Evolutionary conservation across 2,113 vertebrate genomes (phyloP).

Genomic region (Thryonomys swinderianus): DNA sequence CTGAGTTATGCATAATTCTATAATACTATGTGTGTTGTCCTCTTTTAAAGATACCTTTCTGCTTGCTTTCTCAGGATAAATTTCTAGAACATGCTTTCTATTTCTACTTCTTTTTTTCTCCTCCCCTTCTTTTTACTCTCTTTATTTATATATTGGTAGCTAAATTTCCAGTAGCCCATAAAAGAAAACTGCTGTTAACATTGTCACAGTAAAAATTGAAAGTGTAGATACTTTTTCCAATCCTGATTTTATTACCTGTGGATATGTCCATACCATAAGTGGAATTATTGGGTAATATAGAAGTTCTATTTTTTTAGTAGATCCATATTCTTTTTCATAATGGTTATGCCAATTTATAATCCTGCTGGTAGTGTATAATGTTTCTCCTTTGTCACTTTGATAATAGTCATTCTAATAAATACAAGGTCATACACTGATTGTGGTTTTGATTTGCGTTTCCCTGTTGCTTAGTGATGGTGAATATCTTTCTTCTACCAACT

Average conservation of each 20-base stretch:
- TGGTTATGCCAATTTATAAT: background rate
- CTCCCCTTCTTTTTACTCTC: background rate
- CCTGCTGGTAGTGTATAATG: background rate
- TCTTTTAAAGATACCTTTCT: background rate
- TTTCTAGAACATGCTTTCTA: background rate
- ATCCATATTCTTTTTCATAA: background rate
- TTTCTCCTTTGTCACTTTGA: background rate
- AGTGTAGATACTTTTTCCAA: background rate
- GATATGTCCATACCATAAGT: background rate
- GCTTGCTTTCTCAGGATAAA: slow-evolving; percentile 6
- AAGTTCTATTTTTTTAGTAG: background rate
- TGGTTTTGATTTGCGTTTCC: background rate
- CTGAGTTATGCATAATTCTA: background rate
- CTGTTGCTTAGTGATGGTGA: background rate
- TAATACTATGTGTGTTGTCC: background rate
- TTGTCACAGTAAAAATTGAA: background rate
- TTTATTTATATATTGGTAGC: slow-evolving; percentile 5
- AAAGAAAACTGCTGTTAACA: background rate
- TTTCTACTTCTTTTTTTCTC: background rate
- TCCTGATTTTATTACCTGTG: background rate
- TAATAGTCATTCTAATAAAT: background rate
- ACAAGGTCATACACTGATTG: background rate
- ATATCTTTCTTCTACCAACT: background rate
- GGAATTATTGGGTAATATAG: background rate
- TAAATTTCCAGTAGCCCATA: background rate